These are phyloP conservation scores for Akabosia matsudoensis DNA, from an alignment of 1,140 invertebrate genomes.

Conservation along the genomic window DNA sequence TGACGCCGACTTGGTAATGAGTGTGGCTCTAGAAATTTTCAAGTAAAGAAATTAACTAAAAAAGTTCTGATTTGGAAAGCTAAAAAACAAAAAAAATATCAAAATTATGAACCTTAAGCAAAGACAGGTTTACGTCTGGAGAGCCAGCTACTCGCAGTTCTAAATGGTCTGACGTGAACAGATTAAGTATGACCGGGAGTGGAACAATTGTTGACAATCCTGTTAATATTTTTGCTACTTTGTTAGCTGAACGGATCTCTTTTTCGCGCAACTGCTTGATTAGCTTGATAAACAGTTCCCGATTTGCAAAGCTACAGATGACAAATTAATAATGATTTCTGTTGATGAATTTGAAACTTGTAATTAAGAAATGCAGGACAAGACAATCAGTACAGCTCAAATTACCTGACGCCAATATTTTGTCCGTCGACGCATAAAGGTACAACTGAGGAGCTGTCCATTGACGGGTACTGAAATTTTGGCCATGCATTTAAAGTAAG, in stretches of 20 bases:
- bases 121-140: slow-evolving; percentile 51
- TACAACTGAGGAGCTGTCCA: slow-evolving; percentile 48
- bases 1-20: slow-evolving; percentile 54
- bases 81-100: not conserved
- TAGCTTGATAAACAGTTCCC: slow-evolving; percentile 50
- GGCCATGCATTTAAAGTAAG: slow-evolving; percentile 11
- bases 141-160: slow-evolving; percentile 52
- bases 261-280: slow-evolving; percentile 49
- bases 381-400: too few relatives aligned
- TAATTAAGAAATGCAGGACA: not conserved
- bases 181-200: slow-evolving; percentile 48
- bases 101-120: slow-evolving; percentile 49
- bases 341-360: not conserved
- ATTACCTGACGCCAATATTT: slow-evolving; percentile 46
- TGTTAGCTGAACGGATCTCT: slow-evolving; percentile 48
- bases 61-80: too few relatives aligned
- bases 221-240: slow-evolving; percentile 48
- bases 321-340: not conserved
- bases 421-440: slow-evolving; percentile 50
- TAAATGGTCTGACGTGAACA: slow-evolving; percentile 51
- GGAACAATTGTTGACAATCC: slow-evolving; percentile 52
- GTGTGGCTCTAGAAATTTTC: slow-evolving; percentile 51
- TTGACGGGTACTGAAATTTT: slow-evolving; percentile 28
- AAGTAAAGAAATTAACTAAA: too few relatives aligned
- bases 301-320: slow-evolving; percentile 47